A percentile compares a stretch with the other conserved stretches of the same genome.
Conservation (phyloP, 2,888 invertebrate species). For the Epirrita christyi region DNA sequence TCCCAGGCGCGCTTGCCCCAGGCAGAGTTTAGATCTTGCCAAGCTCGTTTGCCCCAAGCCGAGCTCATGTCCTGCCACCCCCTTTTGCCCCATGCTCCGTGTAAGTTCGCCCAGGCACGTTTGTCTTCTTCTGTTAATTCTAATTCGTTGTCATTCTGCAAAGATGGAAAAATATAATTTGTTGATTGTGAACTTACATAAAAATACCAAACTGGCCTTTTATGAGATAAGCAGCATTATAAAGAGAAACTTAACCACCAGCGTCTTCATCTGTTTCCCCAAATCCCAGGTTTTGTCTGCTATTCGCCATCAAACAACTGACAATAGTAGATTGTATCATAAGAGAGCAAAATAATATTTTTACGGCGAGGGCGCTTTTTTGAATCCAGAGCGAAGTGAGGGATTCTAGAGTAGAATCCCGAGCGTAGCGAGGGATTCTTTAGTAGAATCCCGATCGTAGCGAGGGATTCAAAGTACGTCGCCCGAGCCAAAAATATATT, state of each 20-base stretch:
- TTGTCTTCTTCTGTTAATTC: constrained; percentile 85
- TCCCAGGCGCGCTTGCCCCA: constrained; percentile 87
- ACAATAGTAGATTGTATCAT: no score
- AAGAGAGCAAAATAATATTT: no score
- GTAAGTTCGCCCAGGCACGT: constrained; percentile 85
- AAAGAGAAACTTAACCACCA: constrained; percentile 4
- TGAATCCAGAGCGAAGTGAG: no score
- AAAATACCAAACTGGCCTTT: constrained; percentile 19
- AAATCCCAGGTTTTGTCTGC: background rate
- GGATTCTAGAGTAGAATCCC: no score
- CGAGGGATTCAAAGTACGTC: no score
- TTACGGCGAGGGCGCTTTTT: no score
- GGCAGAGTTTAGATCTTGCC: constrained; percentile 79
- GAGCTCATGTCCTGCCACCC: constrained; percentile 83
- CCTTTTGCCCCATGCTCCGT: constrained; percentile 86
- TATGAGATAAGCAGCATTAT: constrained; percentile 5
- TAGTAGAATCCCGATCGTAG: no score
- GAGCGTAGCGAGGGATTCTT: no score
- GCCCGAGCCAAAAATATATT: no score
- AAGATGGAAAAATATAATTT: constrained; percentile 6
- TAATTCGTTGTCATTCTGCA: constrained; percentile 72
- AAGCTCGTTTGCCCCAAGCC: constrained; percentile 85
- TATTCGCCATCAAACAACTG: no score
- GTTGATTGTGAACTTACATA: background rate
- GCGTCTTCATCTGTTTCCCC: no score